phyloP scores from a whole-genome alignment of 2,797 vertebrate species.

The Orientallactaga sibirica region DNA sequence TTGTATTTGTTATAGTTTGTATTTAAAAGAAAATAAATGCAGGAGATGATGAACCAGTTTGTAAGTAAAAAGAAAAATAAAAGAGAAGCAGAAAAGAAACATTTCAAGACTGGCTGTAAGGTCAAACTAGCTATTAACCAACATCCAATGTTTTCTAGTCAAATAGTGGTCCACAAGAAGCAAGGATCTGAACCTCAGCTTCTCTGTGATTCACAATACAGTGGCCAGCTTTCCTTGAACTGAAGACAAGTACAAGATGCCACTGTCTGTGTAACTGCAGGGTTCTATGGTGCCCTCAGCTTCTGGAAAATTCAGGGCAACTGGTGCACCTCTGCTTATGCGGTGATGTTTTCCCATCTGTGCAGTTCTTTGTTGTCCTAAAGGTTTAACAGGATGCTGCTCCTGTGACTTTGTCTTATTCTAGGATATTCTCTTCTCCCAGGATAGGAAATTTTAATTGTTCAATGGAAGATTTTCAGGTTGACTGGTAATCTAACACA shows the following conservation, averaged over 20 bases:
- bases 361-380: not conserved
- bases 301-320: not conserved
- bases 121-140: not conserved
- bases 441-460: constrained; percentile 37
- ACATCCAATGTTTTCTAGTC: not conserved
- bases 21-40: not conserved
- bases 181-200: not conserved
- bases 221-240: not conserved
- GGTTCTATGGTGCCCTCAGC: constrained; percentile 36
- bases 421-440: not conserved
- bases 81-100: not conserved
- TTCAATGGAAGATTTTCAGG: constrained; percentile 20
- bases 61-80: not conserved
- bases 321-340: not conserved
- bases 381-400: not conserved
- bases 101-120: not conserved
- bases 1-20: not conserved
- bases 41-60: not conserved
- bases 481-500: not conserved
- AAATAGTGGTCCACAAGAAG: not conserved
- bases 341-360: constrained; percentile 40
- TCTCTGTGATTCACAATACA: not conserved
- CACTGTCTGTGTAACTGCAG: not conserved
- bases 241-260: not conserved
- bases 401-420: constrained; percentile 10